A percentile compares a stretch with the other conserved stretches of the same genome.
Conservation (phyloP, 1,140 invertebrate genomes). For the Temnothorax curvispinosus region DNA sequence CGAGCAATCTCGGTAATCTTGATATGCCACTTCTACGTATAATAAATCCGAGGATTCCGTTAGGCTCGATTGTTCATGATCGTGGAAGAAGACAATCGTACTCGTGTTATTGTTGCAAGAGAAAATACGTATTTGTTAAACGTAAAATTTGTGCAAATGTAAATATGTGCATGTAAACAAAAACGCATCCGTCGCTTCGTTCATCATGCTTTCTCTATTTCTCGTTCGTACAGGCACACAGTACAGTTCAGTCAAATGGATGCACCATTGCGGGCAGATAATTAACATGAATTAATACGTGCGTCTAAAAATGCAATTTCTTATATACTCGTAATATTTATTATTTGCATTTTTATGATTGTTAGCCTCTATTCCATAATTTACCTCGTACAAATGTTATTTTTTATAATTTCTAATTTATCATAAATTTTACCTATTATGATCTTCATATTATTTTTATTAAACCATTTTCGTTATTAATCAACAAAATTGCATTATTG, state of each 20-base stretch:
- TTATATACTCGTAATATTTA: not conserved
- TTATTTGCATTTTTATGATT: not conserved
- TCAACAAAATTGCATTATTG: conserved; percentile 20
- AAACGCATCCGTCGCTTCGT: conserved; percentile 32
- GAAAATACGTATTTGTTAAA: conserved; percentile 51
- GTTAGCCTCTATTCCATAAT: not conserved
- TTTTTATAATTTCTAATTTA: not conserved
- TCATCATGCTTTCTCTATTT: conserved; percentile 3
- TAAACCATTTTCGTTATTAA: not conserved
- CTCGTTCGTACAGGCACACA: not conserved
- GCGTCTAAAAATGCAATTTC: not conserved
- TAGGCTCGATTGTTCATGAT: conserved; percentile 22
- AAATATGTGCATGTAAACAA: conserved; percentile 24
- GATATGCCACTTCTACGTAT: conserved; percentile 7
- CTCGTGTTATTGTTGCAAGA: conserved; percentile 42
- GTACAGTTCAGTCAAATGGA: conserved; percentile 24
- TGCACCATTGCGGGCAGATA: not conserved
- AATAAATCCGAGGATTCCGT: conserved; percentile 38
- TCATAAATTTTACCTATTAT: not conserved
- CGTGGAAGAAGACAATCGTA: conserved; percentile 3
- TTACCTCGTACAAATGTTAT: not conserved
- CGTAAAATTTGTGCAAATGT: conserved; percentile 18
- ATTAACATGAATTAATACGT: not conserved
- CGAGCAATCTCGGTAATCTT: not conserved
- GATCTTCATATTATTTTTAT: not conserved